Evolutionary conservation across 2,113 vertebrate genomes (phyloP).

Genomic region (Silurus asotus): DNA sequence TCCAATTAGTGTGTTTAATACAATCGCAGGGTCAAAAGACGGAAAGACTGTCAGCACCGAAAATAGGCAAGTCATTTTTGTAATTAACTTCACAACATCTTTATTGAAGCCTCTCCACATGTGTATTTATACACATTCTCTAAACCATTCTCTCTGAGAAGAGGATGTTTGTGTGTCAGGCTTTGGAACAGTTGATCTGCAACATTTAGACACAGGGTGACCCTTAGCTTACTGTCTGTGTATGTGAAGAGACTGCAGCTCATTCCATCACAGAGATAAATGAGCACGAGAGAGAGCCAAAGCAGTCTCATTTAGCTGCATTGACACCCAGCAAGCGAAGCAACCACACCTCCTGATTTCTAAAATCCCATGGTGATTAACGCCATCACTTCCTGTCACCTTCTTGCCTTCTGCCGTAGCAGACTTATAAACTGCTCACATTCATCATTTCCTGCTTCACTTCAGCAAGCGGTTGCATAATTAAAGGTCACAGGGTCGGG

Average conservation of each 20-base stretch:
- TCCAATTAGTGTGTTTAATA: not conserved
- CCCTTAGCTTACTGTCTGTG: not conserved
- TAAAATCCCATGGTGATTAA: conserved; percentile 28
- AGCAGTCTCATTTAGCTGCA: conserved; percentile 23
- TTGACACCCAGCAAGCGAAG: not conserved
- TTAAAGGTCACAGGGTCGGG: conserved; percentile 21
- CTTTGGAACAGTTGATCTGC: not conserved
- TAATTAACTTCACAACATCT: not conserved
- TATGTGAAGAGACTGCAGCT: conserved; percentile 2
- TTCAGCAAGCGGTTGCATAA: conserved; percentile 7
- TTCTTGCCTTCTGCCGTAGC: conserved; percentile 20
- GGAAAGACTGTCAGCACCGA: not conserved
- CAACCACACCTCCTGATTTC: not conserved
- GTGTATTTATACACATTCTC: not conserved
- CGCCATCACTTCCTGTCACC: not conserved
- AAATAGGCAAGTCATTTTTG: not conserved
- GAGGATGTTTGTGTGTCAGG: conserved; percentile 10
- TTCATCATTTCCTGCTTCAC: conserved; percentile 31
- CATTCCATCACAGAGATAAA: conserved; percentile 42
- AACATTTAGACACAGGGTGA: conserved; percentile 16
- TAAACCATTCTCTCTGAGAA: not conserved
- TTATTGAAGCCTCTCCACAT: not conserved
- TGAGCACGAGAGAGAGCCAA: not conserved
- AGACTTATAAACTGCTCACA: conserved; percentile 23
- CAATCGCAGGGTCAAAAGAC: not conserved